phyloP scores from a whole-genome alignment of 1,140 invertebrate species.

The Drosophila willistoni region DNA sequence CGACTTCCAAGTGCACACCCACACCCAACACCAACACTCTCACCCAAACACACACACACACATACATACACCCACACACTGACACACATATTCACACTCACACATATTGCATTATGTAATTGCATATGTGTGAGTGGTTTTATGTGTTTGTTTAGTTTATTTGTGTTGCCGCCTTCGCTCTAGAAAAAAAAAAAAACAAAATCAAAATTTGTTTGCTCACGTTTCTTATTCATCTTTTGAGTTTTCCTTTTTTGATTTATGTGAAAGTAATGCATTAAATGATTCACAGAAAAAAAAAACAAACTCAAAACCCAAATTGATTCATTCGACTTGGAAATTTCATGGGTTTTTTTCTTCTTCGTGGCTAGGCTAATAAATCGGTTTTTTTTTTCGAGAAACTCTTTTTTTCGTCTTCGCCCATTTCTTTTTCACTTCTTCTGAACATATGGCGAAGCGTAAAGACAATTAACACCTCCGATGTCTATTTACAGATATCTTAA shows the following conservation, averaged over 20 bases:
- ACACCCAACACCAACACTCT: neutral
- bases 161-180: slow-evolving; percentile 19
- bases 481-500: slow-evolving; percentile 50
- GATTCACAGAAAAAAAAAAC: slow-evolving; percentile 4
- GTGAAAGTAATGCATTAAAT: slow-evolving; percentile 51
- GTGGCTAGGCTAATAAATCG: slow-evolving; percentile 3
- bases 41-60: neutral
- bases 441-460: slow-evolving; percentile 28
- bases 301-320: slow-evolving; percentile 24
- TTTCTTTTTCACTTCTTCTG: slow-evolving; percentile 14
- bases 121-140: slow-evolving; percentile 34
- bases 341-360: neutral
- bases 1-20: slow-evolving; percentile 46
- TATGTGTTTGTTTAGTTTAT: slow-evolving; percentile 23
- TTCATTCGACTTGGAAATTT: slow-evolving; percentile 18
- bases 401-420: slow-evolving; percentile 20
- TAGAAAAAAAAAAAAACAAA: neutral
- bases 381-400: slow-evolving; percentile 9
- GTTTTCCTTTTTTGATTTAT: slow-evolving; percentile 12
- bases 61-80: neutral
- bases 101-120: slow-evolving; percentile 3
- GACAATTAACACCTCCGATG: slow-evolving; percentile 64
- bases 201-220: slow-evolving; percentile 24
- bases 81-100: slow-evolving; percentile 8
- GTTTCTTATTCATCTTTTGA: slow-evolving; percentile 3